Evolutionary conservation across 2,113 vertebrate species (phyloP).

Genomic region (Ageneiosus marmoratus): DNA sequence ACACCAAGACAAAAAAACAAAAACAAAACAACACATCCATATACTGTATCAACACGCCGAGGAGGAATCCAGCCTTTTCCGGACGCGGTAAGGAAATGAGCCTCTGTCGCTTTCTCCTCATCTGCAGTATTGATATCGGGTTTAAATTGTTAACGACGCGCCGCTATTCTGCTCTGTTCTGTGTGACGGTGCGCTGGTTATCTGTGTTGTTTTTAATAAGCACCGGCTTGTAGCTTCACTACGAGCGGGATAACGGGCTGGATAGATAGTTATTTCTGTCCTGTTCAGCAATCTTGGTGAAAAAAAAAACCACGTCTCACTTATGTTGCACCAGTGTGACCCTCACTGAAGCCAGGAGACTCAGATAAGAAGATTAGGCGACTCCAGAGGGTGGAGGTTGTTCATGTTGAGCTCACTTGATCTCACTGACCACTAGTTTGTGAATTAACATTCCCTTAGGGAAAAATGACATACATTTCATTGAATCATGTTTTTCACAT

Average conservation of each 20-base stretch:
- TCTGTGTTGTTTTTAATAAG: conserved; percentile 1
- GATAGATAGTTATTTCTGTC: background rate
- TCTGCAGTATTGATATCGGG: conserved; percentile 50
- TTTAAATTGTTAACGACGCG: conserved; percentile 50
- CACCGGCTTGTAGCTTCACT: background rate
- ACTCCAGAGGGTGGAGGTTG: background rate
- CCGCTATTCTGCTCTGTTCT: background rate
- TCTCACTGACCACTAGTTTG: conserved; percentile 16
- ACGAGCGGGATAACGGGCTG: background rate
- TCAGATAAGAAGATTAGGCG: conserved; percentile 6
- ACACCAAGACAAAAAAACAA: conserved; percentile 26
- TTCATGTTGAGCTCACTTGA: background rate
- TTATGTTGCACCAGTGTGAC: background rate
- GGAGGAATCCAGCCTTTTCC: conserved; percentile 38
- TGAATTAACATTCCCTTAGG: conserved; percentile 17
- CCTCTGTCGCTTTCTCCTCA: background rate
- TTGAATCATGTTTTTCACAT: background rate
- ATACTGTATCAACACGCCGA: conserved; percentile 48
- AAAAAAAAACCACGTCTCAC: background rate
- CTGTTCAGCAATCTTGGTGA: background rate
- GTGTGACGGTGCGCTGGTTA: background rate
- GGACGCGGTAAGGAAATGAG: conserved; percentile 65
- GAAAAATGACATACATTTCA: background rate
- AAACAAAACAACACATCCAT: conserved; percentile 21
- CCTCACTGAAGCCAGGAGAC: background rate